Percentiles rank a stretch among this genome's conserved stretches.
These are phyloP conservation scores for Dinomys branickii DNA, from an alignment of 2,113 vertebrate species.

Conservation along the genomic window DNA sequence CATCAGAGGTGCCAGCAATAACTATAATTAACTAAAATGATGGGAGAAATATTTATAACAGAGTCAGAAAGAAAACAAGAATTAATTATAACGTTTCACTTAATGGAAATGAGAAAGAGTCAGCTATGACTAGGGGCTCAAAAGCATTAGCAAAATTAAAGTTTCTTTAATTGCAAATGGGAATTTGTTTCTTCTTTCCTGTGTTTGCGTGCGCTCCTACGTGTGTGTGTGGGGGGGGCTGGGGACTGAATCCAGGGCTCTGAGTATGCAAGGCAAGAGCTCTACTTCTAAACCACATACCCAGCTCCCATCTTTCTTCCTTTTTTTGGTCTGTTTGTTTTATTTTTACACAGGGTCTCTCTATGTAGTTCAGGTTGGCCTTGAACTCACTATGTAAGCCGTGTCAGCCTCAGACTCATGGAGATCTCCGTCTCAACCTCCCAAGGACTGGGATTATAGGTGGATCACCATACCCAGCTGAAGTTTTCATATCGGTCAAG, in stretches of 20 bases:
- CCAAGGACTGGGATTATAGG: neutral
- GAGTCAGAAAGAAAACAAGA: slow-evolving; percentile 51
- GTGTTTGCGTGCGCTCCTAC: no score
- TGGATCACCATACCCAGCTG: neutral
- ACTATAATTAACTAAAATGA: slow-evolving; percentile 61
- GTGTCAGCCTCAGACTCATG: neutral
- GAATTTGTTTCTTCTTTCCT: neutral
- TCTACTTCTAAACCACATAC: no score
- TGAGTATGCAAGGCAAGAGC: no score
- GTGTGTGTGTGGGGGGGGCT: no score
- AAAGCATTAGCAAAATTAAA: slow-evolving; percentile 1
- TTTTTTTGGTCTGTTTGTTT: neutral
- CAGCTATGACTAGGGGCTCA: neutral
- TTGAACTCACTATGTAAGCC: neutral
- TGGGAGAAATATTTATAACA: slow-evolving; percentile 56
- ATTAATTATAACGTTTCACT: slow-evolving; percentile 54
- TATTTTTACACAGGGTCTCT: neutral
- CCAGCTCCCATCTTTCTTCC: no score
- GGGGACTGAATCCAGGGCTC: no score
- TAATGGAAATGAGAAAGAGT: slow-evolving; percentile 44
- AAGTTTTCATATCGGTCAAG: neutral
- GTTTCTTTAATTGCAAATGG: neutral
- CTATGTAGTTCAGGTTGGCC: neutral
- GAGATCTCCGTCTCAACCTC: neutral
- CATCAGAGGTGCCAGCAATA: neutral